These are phyloP conservation scores for Oreochromis mossambicus DNA, from an alignment of 2,797 vertebrate species.

Conservation along the genomic window DNA sequence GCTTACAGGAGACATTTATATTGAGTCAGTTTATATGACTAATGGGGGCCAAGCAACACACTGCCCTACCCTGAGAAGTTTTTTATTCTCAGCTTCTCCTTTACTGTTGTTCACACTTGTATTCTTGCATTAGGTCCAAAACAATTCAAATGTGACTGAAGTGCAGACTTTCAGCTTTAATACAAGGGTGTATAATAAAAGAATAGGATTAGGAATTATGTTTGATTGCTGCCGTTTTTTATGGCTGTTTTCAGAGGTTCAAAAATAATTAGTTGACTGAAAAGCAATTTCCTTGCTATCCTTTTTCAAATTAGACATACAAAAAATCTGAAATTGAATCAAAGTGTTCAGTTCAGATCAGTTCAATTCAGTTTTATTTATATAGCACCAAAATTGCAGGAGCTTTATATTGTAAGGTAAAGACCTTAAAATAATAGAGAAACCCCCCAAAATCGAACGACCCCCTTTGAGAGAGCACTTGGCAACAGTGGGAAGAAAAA, in stretches of 20 bases:
- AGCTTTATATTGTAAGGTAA: neutral
- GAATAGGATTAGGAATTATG: neutral
- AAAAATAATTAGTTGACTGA: neutral
- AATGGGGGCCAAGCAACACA: neutral
- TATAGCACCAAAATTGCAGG: neutral
- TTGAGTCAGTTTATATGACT: neutral
- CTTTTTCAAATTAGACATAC: neutral
- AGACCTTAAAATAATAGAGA: neutral
- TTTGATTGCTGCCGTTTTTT: neutral
- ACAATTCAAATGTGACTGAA: neutral
- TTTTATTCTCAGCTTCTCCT: neutral
- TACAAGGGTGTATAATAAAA: neutral
- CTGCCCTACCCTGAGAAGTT: neutral
- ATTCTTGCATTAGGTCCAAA: neutral
- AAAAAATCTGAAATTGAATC: neutral
- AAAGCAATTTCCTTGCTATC: neutral
- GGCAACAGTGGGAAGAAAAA: neutral
- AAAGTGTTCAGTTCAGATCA: neutral
- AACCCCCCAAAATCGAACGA: rapidly evolving
- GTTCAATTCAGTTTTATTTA: neutral
- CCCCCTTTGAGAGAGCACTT: neutral
- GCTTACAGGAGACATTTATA: neutral
- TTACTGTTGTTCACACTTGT: neutral
- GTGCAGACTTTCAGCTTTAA: neutral
- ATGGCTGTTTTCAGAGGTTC: neutral